Evolutionary conservation across 1,140 invertebrate genomes (phyloP).

Genomic region (Sarcophaga peregrina): DNA sequence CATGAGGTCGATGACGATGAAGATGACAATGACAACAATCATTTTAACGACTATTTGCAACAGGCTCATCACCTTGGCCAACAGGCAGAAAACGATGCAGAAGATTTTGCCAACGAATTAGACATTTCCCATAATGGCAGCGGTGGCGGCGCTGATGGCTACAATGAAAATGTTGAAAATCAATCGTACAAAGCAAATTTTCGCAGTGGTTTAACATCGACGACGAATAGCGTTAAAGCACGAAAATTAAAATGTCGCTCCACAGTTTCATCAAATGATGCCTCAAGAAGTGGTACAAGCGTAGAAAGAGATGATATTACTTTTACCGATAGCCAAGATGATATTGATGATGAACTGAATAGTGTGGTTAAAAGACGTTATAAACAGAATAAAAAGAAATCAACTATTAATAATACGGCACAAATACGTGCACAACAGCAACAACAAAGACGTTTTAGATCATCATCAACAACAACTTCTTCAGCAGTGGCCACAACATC

Average conservation of each 20-base stretch:
- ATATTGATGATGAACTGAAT: slow-evolving; percentile 59
- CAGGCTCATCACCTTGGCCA: not conserved
- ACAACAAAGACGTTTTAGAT: slow-evolving; percentile 59
- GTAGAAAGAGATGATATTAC: slow-evolving; percentile 24
- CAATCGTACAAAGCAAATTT: slow-evolving; percentile 37
- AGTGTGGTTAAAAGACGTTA: slow-evolving; percentile 60
- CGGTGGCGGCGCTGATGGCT: slow-evolving; percentile 21
- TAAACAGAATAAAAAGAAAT: slow-evolving; percentile 63
- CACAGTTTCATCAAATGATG: slow-evolving; percentile 39
- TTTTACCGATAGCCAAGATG: slow-evolving; percentile 54
- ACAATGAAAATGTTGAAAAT: slow-evolving; percentile 44
- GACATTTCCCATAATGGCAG: slow-evolving; percentile 35
- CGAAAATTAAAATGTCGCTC: slow-evolving; percentile 36
- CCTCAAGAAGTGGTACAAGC: not conserved
- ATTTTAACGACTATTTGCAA: not conserved
- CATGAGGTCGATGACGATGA: slow-evolving; percentile 60
- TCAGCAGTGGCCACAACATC: not conserved
- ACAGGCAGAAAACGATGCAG: slow-evolving; percentile 20
- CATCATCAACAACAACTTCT: slow-evolving; percentile 10
- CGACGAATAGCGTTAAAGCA: slow-evolving; percentile 44
- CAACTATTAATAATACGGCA: slow-evolving; percentile 44
- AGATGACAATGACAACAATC: slow-evolving; percentile 40
- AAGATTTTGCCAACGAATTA: slow-evolving; percentile 36
- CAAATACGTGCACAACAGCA: slow-evolving; percentile 48
- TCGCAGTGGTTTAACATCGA: slow-evolving; percentile 46